Evolutionary conservation across 2,888 invertebrate genomes (phyloP).

Genomic region (Drosophila borborema): DNA sequence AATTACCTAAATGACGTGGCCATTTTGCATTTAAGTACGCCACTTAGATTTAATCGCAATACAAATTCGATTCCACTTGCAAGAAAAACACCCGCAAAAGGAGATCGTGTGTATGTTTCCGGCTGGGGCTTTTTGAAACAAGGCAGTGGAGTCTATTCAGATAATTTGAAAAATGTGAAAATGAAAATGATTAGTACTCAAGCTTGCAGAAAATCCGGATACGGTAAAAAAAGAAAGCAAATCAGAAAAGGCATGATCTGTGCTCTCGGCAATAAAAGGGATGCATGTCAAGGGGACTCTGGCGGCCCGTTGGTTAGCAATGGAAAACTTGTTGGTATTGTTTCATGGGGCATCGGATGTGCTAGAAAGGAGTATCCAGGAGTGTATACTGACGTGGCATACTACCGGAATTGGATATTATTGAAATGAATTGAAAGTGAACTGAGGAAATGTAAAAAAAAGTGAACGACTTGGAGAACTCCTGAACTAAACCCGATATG

Average conservation of each 20-base stretch:
- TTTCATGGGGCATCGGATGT: conserved; percentile 3
- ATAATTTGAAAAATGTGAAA: not conserved
- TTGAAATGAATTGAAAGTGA: too few species aligned
- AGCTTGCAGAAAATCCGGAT: not conserved
- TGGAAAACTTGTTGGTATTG: conserved; percentile 5
- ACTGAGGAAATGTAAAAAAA: too few species aligned
- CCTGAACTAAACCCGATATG: too few species aligned
- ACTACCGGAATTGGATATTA: not conserved
- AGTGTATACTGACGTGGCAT: conserved; percentile 6
- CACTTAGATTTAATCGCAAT: not conserved
- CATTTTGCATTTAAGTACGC: not conserved
- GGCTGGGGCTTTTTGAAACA: not conserved
- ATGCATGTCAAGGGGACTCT: conserved; percentile 3
- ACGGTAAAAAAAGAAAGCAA: fast-evolving
- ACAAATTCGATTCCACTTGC: not conserved
- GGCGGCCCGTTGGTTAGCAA: not conserved
- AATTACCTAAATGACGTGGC: not conserved
- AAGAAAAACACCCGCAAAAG: not conserved
- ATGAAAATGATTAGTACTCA: not conserved
- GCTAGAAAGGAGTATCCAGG: not conserved
- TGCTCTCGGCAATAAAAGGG: not conserved
- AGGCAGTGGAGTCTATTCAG: fast-evolving
- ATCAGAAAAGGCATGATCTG: not conserved
- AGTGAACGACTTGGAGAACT: too few species aligned
- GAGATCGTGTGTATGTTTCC: not conserved